A percentile compares a stretch with the other conserved stretches of the same genome.
These are phyloP conservation scores for Promerops cafer DNA, from an alignment of 2,113 vertebrate genomes.

Conservation along the genomic window DNA sequence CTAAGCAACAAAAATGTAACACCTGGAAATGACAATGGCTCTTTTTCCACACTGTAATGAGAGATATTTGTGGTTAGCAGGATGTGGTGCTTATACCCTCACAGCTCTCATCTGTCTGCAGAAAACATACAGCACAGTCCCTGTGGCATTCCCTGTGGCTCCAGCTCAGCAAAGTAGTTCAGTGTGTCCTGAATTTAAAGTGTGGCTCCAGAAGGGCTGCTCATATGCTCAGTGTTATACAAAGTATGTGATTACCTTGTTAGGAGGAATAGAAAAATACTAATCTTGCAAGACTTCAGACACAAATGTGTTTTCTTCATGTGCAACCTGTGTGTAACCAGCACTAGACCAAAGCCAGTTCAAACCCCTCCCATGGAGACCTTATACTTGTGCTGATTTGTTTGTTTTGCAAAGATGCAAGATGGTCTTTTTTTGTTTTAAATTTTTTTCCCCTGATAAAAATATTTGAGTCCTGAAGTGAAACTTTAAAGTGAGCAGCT, in stretches of 20 bases:
- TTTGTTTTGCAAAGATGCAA: neutral
- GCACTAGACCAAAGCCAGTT: neutral
- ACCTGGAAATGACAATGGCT: neutral
- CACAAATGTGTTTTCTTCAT: neutral
- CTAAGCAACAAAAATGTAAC: neutral
- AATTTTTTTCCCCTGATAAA: neutral
- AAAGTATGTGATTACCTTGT: neutral
- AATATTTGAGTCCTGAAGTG: constrained; percentile 13
- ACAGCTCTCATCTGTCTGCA: neutral
- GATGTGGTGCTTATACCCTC: neutral
- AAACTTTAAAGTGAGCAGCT: neutral
- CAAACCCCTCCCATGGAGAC: neutral
- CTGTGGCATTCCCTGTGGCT: neutral
- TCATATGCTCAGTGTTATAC: neutral
- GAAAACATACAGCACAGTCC: neutral
- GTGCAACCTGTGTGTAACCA: neutral
- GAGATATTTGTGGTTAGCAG: neutral
- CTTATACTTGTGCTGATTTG: neutral
- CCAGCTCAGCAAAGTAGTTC: neutral
- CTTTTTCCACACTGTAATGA: neutral
- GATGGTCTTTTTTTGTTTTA: neutral
- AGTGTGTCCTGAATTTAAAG: constrained; percentile 36
- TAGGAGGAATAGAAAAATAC: neutral
- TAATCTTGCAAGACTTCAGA: neutral
- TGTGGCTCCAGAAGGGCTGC: neutral